Base-by-base conservation (phyloP, 2,888 invertebrate species). In the Orchesella flavescens region DNA sequence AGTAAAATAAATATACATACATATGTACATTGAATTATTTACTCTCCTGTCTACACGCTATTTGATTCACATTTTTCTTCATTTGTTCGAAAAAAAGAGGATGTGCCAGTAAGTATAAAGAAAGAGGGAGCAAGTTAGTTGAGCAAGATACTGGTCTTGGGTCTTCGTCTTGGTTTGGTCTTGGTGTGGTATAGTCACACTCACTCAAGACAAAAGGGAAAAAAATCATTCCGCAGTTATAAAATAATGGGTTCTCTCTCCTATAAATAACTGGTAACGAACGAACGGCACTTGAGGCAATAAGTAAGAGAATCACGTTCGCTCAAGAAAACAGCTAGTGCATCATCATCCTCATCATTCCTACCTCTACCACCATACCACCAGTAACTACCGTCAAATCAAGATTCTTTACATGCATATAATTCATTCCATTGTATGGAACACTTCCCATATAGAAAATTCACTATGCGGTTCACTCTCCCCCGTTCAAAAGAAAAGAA, bases 241-340 rank as follows among this genome's bases (percentile, higher is more conserved):
- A 78, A 55, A 78, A 75, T 77, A 71, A 78, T 78, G 61, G 13
- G 24, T 71, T 69, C 78, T 23, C 12, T 34, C 44, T n/a, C 49
- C 66, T 72, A 79, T 72, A 79, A 79, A 79, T 79, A 79, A 79
- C 63, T 63, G 15, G 55, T 34, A 61, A 17, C 57, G 44, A 61
- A 17, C 57, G 44, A 71, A 79, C 79, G 79, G 79, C 72, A 79
- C 79, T 79, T 79, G 78, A 71, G 78, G 78, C 78, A 63, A 63
- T 68, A 49, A 23, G 68, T n/a, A 76, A 68, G 57, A 46, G 43
- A 74, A 49, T 75, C 66, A 76, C 66, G 75, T 66, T 75, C 17
- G 49, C 57, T 68, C 19, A 53, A 74, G 23, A 15, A 74, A 55
- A 53, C 74, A 75, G 46, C 63, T 44, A 57, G 15, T 10, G 21